Conservation (phyloP, 2,888 invertebrate genomes). For the Scaptomyza parva region DNA sequence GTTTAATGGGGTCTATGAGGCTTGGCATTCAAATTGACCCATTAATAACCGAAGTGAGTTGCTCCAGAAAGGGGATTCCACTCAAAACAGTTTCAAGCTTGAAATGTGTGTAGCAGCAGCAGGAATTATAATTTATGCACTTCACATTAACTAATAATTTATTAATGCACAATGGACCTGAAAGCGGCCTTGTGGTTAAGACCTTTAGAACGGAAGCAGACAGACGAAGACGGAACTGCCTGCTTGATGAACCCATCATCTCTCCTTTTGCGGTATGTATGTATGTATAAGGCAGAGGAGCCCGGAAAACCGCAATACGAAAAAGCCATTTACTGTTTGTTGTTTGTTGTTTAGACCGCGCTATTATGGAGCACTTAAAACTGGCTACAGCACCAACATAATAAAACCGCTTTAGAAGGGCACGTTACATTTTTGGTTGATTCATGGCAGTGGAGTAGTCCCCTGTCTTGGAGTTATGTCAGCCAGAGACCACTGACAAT, state of each 20-base stretch:
- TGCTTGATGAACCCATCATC: slow-evolving; percentile 51
- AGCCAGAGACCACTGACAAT: slow-evolving; percentile 49
- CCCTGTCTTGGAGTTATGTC: slow-evolving; percentile 51
- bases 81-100: background rate
- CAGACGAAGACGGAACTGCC: slow-evolving; percentile 29
- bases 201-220: slow-evolving; percentile 58
- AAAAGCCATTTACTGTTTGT: slow-evolving; percentile 70
- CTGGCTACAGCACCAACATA: slow-evolving; percentile 34
- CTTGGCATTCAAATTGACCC: slow-evolving; percentile 38
- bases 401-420: slow-evolving; percentile 22
- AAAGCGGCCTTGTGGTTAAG: slow-evolving; percentile 58
- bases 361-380: slow-evolving; percentile 74
- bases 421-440: slow-evolving; percentile 45
- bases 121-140: slow-evolving; percentile 65
- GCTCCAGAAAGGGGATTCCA: slow-evolving; percentile 4
- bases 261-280: slow-evolving; percentile 2
- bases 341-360: slow-evolving; percentile 39
- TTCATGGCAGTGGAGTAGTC: slow-evolving; percentile 35
- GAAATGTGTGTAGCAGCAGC: slow-evolving; percentile 3
- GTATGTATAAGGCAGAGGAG: slow-evolving; percentile 22
- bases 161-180: slow-evolving; percentile 66
- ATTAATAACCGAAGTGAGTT: slow-evolving; percentile 37
- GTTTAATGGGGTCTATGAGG: background rate
- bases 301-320: slow-evolving; percentile 71
- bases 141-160: slow-evolving; percentile 65